Evolutionary conservation across 2,888 invertebrate species (phyloP).

Genomic region (Drosophila paramelanica): DNA sequence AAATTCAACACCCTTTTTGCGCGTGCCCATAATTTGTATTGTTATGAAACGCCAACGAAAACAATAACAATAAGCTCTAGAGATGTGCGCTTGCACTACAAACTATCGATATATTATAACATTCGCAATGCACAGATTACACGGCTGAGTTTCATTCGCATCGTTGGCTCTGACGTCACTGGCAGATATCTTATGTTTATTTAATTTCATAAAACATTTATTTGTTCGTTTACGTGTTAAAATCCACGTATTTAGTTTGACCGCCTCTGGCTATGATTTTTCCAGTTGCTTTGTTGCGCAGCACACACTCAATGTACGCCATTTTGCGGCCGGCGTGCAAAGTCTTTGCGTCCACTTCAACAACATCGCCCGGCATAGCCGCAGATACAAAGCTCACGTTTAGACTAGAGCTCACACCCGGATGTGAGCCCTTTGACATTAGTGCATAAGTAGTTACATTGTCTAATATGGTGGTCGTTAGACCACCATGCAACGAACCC

Average conservation of each 20-base stretch:
- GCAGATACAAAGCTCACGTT: slow-evolving; percentile 92
- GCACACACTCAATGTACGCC: slow-evolving; percentile 92
- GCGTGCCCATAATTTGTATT: slow-evolving; percentile 63
- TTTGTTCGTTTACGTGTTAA: slow-evolving; percentile 28
- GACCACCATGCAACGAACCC: slow-evolving; percentile 94
- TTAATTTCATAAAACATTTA: neutral
- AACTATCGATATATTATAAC: slow-evolving; percentile 34
- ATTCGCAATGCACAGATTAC: neutral
- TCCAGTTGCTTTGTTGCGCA: slow-evolving; percentile 91
- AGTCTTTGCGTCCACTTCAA: slow-evolving; percentile 92
- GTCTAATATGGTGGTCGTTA: slow-evolving; percentile 91
- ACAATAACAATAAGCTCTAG: slow-evolving; percentile 16
- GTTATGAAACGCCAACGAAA: slow-evolving; percentile 44
- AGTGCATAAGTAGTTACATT: slow-evolving; percentile 92
- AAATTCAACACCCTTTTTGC: slow-evolving; percentile 83
- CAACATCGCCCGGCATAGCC: slow-evolving; percentile 91
- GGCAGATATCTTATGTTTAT: slow-evolving; percentile 17
- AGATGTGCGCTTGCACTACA: slow-evolving; percentile 1
- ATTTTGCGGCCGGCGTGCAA: slow-evolving; percentile 91
- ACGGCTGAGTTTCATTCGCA: neutral
- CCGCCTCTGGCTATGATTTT: slow-evolving; percentile 91
- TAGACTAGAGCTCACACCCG: slow-evolving; percentile 93
- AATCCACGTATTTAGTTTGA: slow-evolving; percentile 91
- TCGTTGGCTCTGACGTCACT: slow-evolving; percentile 10
- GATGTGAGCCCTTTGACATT: slow-evolving; percentile 87